These are phyloP conservation scores for Megaustenia siamemsis DNA, from an alignment of 2,888 invertebrate genomes.

Conservation along the genomic window DNA sequence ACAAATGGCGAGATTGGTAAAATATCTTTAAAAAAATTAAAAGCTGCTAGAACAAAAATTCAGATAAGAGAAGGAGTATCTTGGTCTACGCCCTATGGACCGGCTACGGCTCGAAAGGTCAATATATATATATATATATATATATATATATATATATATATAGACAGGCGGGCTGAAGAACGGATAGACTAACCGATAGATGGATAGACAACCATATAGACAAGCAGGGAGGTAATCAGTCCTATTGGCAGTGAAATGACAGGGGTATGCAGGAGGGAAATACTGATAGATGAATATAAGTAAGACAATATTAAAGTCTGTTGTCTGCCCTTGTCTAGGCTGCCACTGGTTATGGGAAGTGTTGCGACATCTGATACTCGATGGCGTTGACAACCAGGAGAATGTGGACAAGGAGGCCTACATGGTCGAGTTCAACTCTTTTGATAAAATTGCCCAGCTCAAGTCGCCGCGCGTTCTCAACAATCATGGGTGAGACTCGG, in stretches of 20 bases:
- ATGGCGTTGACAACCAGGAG: not conserved
- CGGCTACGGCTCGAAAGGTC: too few species aligned
- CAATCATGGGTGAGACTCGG: conserved; percentile 32
- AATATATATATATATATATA: conserved; percentile 25
- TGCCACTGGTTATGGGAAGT: conserved; percentile 48
- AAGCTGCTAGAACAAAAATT: too few species aligned
- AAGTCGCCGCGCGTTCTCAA: conserved; percentile 44
- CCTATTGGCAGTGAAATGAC: not conserved
- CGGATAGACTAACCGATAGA: not conserved
- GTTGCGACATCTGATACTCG: conserved; percentile 11
- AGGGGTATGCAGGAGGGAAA: not conserved
- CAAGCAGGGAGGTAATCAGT: not conserved
- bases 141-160: conserved; percentile 25
- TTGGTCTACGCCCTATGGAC: too few species aligned
- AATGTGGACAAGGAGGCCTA: conserved; percentile 32
- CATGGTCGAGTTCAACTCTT: conserved; percentile 45
- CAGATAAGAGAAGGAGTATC: too few species aligned
- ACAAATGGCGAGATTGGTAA: too few species aligned
- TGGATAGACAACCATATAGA: not conserved
- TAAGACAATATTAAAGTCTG: not conserved
- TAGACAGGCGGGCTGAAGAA: not conserved
- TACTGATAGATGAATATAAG: too few species aligned
- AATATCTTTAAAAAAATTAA: too few species aligned
- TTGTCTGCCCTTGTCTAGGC: not conserved
- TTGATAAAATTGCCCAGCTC: conserved; percentile 19